Evolutionary conservation across 2,797 vertebrate genomes (phyloP).

Genomic region (Alfaro cultratus): DNA sequence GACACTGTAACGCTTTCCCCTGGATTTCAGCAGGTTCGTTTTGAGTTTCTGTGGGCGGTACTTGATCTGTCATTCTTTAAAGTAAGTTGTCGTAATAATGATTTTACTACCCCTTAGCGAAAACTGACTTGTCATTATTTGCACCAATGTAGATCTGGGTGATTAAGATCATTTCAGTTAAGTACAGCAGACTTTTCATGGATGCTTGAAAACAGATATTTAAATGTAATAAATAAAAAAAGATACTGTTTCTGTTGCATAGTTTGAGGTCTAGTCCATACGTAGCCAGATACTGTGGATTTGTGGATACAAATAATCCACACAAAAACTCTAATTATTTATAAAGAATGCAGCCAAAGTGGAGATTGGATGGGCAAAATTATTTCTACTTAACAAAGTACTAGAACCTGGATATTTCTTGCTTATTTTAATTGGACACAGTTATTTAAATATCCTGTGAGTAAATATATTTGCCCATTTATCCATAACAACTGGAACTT

Average conservation of each 20-base stretch:
- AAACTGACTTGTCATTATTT: neutral
- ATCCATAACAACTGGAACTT: no score
- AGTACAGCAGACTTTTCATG: constrained; percentile 41
- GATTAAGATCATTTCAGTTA: neutral
- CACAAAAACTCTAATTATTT: no score
- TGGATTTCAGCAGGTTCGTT: neutral
- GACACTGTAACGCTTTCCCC: constrained; percentile 1
- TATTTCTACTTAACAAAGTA: neutral
- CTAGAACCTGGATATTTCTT: no score
- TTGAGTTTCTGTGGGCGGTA: neutral
- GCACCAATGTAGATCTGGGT: neutral
- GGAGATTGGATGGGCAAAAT: no score
- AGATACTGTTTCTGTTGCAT: neutral
- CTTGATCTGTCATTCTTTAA: neutral
- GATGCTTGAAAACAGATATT: neutral
- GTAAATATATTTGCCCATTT: no score
- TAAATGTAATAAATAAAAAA: neutral
- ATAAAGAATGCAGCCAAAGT: no score
- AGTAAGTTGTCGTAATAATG: neutral
- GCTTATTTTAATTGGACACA: no score
- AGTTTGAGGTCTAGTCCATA: neutral
- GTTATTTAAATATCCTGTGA: no score
- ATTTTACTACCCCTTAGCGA: neutral
- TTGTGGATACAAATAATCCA: no score
- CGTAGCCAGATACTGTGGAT: no score